Conservation (phyloP, 2,888 invertebrate species). For the Odontocolon sp. region DNA sequence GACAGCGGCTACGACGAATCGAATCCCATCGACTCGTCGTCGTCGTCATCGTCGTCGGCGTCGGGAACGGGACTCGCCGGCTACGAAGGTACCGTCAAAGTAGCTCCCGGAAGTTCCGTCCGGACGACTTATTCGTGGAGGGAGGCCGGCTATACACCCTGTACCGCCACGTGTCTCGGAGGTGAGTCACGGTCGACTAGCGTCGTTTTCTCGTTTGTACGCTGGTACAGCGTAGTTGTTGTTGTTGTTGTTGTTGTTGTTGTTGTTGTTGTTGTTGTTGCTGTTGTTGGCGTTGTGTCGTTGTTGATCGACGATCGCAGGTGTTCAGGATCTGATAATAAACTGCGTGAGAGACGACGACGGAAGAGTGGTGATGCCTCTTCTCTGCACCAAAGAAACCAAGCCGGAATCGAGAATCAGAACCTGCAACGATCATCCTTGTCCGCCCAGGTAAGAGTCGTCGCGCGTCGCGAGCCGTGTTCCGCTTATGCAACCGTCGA, state of each 20-base stretch:
- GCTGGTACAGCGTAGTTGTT: too few relatives aligned
- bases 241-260: too few relatives aligned
- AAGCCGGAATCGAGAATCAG: conserved; percentile 94
- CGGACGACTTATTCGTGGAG: conserved; percentile 94
- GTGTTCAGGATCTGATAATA: conserved; percentile 91
- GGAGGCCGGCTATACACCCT: conserved; percentile 94
- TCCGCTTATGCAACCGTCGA: conserved; percentile 17
- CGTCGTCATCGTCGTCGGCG: conserved; percentile 75
- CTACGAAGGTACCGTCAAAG: conserved; percentile 82
- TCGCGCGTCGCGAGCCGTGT: too few relatives aligned
- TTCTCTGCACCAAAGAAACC: conserved; percentile 92
- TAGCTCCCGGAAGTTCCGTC: conserved; percentile 86
- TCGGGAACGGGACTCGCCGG: conserved; percentile 65
- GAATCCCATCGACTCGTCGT: conserved; percentile 77
- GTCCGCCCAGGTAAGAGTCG: conserved; percentile 94
- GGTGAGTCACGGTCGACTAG: too few relatives aligned
- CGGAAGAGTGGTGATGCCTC: conserved; percentile 92
- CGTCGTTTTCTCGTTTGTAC: too few relatives aligned
- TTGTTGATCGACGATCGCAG: conserved; percentile 79
- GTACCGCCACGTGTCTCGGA: conserved; percentile 96
- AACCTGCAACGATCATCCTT: conserved; percentile 97
- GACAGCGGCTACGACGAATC: conserved; percentile 80
- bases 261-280: too few relatives aligned
- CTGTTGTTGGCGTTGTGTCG: neutral
- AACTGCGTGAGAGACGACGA: conserved; percentile 94